These are phyloP conservation scores for Olivierus martensii DNA, from an alignment of 1,140 invertebrate genomes.

Conservation along the genomic window DNA sequence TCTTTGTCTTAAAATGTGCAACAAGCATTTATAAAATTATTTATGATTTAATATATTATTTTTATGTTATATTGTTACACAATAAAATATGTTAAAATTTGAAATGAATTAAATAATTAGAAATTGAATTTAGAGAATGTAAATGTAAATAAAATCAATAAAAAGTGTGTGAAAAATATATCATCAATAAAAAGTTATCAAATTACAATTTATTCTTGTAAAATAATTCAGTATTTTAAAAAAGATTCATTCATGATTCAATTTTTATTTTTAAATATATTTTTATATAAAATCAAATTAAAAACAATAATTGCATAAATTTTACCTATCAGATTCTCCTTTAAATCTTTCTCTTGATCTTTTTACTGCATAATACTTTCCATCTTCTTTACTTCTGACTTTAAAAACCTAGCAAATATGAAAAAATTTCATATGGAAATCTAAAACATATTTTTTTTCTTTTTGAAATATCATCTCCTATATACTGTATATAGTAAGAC, in stretches of 20 bases:
- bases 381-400: slow-evolving; percentile 47
- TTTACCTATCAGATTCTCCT: slow-evolving; percentile 42
- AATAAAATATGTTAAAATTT: too few species aligned
- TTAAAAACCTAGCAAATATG: slow-evolving; percentile 43
- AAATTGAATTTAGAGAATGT: too few species aligned
- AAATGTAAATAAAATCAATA: too few species aligned
- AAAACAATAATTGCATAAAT: too few species aligned
- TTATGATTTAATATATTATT: neutral
- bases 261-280: too few species aligned
- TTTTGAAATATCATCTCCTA: neutral
- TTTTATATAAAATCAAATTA: too few species aligned
- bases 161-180: too few species aligned
- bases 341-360: slow-evolving; percentile 44
- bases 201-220: too few species aligned
- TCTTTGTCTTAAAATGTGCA: slow-evolving; percentile 29
- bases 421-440: slow-evolving; percentile 1
- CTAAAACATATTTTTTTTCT: neutral
- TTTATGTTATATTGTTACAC: neutral
- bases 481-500: too few species aligned
- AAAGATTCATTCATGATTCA: too few species aligned
- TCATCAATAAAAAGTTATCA: neutral
- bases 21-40: neutral
- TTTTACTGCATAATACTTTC: slow-evolving; percentile 51
- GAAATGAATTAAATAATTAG: too few species aligned
- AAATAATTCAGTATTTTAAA: slow-evolving; percentile 2